Percentiles rank a stretch among this genome's conserved stretches.
phyloP scores from a whole-genome alignment of 2,888 invertebrate species.

The Polydrusus tereticollis region DNA sequence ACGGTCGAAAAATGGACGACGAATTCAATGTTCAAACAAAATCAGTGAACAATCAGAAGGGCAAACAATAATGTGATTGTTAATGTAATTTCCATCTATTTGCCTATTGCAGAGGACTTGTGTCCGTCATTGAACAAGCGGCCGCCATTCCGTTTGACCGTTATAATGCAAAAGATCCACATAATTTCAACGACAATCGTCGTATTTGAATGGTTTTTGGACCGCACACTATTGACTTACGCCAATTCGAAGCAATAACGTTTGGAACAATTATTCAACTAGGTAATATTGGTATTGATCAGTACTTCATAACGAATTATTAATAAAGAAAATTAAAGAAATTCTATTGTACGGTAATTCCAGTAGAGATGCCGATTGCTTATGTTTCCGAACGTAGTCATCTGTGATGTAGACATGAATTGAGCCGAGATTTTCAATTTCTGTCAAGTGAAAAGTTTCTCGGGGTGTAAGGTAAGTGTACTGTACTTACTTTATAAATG shows the following conservation, averaged over 20 bases:
- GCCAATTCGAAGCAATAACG: not conserved
- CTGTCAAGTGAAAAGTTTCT: too few species aligned
- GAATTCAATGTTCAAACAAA: slow-evolving; percentile 29
- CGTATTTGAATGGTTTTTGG: slow-evolving; percentile 58
- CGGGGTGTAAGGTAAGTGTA: too few species aligned
- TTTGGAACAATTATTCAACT: not conserved
- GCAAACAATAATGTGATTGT: slow-evolving; percentile 67
- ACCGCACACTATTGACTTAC: slow-evolving; percentile 2
- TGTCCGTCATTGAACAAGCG: slow-evolving; percentile 61
- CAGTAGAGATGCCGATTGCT: too few species aligned
- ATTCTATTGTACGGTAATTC: too few species aligned
- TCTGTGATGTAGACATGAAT: too few species aligned
- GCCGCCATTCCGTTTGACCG: slow-evolving; percentile 58
- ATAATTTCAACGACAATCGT: slow-evolving; percentile 60
- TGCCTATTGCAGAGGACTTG: slow-evolving; percentile 63
- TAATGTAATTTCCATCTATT: slow-evolving; percentile 68
- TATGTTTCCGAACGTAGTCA: too few species aligned
- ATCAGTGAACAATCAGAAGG: slow-evolving; percentile 62
- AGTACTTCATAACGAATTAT: too few species aligned
- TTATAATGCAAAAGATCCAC: slow-evolving; percentile 64
- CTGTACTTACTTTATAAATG: too few species aligned
- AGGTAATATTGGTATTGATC: too few species aligned
- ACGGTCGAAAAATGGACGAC: slow-evolving; percentile 51
- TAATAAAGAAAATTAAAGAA: too few species aligned
- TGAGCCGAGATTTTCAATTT: too few species aligned